Conservation (phyloP, 1,140 invertebrate species). For the Macrostomum lignano region DNA sequence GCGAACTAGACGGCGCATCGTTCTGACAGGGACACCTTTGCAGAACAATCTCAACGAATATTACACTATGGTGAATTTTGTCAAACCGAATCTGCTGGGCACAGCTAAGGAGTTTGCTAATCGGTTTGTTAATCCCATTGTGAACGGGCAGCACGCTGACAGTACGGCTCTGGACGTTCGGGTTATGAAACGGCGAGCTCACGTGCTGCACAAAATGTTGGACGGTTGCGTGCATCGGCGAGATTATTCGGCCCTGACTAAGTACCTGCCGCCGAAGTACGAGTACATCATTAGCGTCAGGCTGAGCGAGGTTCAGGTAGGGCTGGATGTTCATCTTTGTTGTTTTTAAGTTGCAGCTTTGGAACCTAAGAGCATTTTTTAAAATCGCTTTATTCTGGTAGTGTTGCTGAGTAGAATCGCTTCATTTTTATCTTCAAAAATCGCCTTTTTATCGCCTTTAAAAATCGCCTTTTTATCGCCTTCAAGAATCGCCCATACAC, state of each 20-base stretch:
- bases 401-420: too few relatives aligned
- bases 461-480: too few relatives aligned
- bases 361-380: too few relatives aligned
- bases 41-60: slow-evolving; percentile 87
- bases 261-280: slow-evolving; percentile 66
- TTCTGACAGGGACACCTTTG: slow-evolving; percentile 71
- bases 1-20: slow-evolving; percentile 45
- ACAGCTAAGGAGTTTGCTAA: slow-evolving; percentile 64
- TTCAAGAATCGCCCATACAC: too few relatives aligned
- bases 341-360: too few relatives aligned
- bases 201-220: slow-evolving; percentile 64
- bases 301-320: slow-evolving; percentile 48
- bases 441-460: too few relatives aligned
- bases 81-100: slow-evolving; percentile 67
- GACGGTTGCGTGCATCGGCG: slow-evolving; percentile 60
- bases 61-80: slow-evolving; percentile 84
- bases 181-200: slow-evolving; percentile 71
- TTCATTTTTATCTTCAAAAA: too few relatives aligned
- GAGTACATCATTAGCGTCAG: slow-evolving; percentile 73
- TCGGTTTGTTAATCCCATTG: slow-evolving; percentile 37
- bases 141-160: slow-evolving; percentile 71
- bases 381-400: too few relatives aligned
- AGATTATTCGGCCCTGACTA: slow-evolving; percentile 64
- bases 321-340: too few relatives aligned
- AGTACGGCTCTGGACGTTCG: slow-evolving; percentile 57